phyloP scores from a whole-genome alignment of 2,888 invertebrate genomes.

The Aleiodes testaceus region DNA sequence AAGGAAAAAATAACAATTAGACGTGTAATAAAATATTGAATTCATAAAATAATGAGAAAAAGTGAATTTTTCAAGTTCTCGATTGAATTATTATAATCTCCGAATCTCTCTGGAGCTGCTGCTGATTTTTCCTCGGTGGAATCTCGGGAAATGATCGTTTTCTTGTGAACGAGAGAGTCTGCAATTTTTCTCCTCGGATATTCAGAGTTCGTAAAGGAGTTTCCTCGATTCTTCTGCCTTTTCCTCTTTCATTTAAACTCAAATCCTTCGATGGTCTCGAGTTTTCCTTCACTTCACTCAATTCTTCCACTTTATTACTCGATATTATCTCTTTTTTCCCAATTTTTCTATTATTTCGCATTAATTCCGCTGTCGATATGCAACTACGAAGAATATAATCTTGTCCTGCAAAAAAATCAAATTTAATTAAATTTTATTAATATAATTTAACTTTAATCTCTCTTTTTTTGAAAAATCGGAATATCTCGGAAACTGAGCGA shows the following conservation, averaged over 20 bases:
- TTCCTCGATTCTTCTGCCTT: slow-evolving; percentile 49
- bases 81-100: slow-evolving; percentile 60
- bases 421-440: no score
- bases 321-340: background rate
- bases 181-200: slow-evolving; percentile 56
- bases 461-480: no score
- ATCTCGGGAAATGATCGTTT: slow-evolving; percentile 62
- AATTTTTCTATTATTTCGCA: slow-evolving; percentile 43
- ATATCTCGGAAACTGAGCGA: no score
- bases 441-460: no score
- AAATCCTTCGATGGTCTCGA: background rate
- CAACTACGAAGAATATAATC: slow-evolving; percentile 67
- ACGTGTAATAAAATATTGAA: slow-evolving; percentile 12
- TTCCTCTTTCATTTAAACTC: slow-evolving; percentile 8
- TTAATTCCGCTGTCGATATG: slow-evolving; percentile 65
- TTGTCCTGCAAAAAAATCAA: slow-evolving; percentile 53
- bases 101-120: slow-evolving; percentile 50
- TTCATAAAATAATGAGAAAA: background rate
- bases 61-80: slow-evolving; percentile 12
- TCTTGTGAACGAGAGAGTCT: slow-evolving; percentile 58
- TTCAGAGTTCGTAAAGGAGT: slow-evolving; percentile 63
- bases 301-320: slow-evolving; percentile 20
- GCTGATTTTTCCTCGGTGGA: slow-evolving; percentile 25
- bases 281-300: background rate
- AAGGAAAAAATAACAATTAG: background rate